Conservation (phyloP, 1,140 invertebrate genomes). For the Philaenus spumarius region DNA sequence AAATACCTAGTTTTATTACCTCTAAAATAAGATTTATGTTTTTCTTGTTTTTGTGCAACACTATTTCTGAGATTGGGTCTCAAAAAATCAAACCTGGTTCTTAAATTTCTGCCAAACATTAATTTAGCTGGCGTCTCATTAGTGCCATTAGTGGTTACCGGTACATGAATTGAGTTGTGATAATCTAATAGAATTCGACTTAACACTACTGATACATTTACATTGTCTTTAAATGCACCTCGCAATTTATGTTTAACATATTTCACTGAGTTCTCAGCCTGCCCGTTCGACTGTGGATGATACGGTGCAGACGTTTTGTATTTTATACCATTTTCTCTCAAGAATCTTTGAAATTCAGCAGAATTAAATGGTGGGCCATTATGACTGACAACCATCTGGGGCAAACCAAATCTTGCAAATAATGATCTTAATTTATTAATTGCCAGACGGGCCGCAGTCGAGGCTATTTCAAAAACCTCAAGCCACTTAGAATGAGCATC, state of each 20-base stretch:
- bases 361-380: conserved; percentile 12
- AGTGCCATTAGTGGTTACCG: no score
- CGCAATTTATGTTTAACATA: no score
- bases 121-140: not conserved
- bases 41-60: not conserved
- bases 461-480: not conserved
- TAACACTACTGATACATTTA: not conserved
- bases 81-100: no score
- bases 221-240: not conserved
- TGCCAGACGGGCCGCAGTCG: not conserved
- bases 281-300: conserved; percentile 30
- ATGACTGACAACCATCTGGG: not conserved
- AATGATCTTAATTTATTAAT: conserved; percentile 1
- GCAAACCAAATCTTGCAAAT: not conserved
- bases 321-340: no score
- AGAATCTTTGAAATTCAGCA: conserved; percentile 31
- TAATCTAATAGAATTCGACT: no score
- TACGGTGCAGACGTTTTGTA: no score
- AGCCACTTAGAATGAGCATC: conserved; percentile 12
- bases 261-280: no score
- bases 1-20: not conserved
- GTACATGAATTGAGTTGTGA: no score
- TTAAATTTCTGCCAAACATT: no score
- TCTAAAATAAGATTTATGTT: no score
- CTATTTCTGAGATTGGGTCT: not conserved